Conservation (phyloP, 2,888 invertebrate genomes). For the Eucera pruinosa region DNA sequence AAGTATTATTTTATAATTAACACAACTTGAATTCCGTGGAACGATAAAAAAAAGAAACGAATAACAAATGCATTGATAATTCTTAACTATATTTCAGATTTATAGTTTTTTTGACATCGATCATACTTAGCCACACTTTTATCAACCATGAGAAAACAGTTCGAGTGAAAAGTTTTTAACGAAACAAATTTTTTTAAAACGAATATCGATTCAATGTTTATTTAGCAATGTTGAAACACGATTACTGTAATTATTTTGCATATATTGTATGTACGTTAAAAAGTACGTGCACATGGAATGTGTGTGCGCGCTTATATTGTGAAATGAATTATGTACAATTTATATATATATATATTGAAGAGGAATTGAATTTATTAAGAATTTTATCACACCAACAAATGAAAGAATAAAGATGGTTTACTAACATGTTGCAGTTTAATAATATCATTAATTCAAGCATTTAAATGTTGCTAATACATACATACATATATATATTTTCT, state of each 20-base stretch:
- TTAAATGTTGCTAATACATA: conserved; percentile 16
- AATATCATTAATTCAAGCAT: conserved; percentile 21
- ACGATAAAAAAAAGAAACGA: conserved; percentile 28
- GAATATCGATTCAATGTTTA: conserved; percentile 26
- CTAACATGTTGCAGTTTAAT: conserved; percentile 38
- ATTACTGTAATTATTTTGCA: conserved; percentile 35
- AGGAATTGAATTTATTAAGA: conserved; percentile 70
- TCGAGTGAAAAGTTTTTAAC: conserved; percentile 8
- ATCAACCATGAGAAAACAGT: conserved; percentile 40
- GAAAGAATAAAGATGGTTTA: conserved; percentile 70
- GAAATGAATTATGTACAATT: conserved; percentile 52
- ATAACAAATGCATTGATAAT: conserved; percentile 39
- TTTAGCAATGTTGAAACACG: conserved; percentile 17
- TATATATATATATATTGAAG: conserved; percentile 62
- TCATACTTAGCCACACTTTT: conserved; percentile 20
- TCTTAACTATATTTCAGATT: conserved; percentile 44
- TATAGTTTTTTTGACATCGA: too few relatives aligned
- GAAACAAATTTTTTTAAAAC: conserved; percentile 21
- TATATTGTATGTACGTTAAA: conserved; percentile 43
- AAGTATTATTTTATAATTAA: conserved; percentile 59
- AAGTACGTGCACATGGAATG: conserved; percentile 30
- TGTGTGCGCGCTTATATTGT: conserved; percentile 26
- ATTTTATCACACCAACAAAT: conserved; percentile 65
- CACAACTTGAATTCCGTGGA: conserved; percentile 16
- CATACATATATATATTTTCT: not conserved